Percentiles rank a stretch among this genome's conserved stretches.
phyloP scores from a whole-genome alignment of 1,140 invertebrate species.

The Diabrotica virgifera region DNA sequence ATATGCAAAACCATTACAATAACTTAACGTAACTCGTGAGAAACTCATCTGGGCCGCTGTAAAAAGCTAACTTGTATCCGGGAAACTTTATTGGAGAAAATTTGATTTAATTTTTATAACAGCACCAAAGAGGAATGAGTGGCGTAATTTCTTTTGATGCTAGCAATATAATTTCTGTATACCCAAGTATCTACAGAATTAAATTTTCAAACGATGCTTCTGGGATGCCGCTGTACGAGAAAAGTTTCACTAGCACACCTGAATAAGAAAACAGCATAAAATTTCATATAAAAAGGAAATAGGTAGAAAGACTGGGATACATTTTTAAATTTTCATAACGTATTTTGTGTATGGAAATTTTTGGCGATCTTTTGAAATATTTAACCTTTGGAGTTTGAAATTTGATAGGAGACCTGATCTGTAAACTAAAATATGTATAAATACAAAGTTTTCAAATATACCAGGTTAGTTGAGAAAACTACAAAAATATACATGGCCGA shows the following conservation, averaged over 20 bases:
- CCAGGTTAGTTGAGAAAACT: no score
- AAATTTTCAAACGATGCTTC: constrained; percentile 34
- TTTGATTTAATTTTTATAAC: constrained; percentile 50
- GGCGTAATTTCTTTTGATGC: constrained; percentile 49
- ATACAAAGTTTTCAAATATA: no score
- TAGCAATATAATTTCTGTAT: constrained; percentile 48
- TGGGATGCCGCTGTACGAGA: constrained; percentile 29
- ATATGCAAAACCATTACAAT: constrained; percentile 14
- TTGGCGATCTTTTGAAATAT: background rate
- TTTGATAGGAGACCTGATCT: constrained; percentile 4
- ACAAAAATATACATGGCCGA: no score
- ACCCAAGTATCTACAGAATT: constrained; percentile 43
- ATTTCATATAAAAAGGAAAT: constrained; percentile 20
- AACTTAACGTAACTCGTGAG: constrained; percentile 29
- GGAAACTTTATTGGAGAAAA: constrained; percentile 49
- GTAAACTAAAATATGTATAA: background rate
- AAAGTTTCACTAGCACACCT: constrained; percentile 39
- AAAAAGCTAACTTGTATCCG: constrained; percentile 46
- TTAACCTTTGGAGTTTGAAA: constrained; percentile 5
- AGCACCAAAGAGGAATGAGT: constrained; percentile 47
- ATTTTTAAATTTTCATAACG: no score
- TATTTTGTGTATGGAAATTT: background rate
- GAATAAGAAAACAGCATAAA: constrained; percentile 38
- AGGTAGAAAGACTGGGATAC: background rate
- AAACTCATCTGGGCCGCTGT: constrained; percentile 38